phyloP scores from a whole-genome alignment of 2,797 vertebrate species.

The Pterois miles region DNA sequence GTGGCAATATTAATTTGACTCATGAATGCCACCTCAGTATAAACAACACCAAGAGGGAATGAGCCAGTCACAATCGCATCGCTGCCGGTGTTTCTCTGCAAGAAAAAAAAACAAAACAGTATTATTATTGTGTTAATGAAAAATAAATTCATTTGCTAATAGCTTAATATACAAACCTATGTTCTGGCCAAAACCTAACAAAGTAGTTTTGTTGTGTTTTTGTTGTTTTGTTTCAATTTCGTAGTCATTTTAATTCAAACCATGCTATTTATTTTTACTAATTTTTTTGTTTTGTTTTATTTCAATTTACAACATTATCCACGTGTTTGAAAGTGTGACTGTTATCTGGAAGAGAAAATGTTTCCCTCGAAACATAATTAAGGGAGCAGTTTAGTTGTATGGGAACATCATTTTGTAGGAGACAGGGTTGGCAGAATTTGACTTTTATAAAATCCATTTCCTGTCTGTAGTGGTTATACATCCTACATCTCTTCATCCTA shows the following conservation, averaged over 20 bases:
- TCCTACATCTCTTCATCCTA: not conserved
- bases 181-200: not conserved
- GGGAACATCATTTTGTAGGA: no score
- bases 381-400: not conserved
- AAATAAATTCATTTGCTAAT: not conserved
- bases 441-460: constrained; percentile 19
- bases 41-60: constrained; percentile 60
- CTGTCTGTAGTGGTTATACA: not conserved
- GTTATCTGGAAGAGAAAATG: not conserved
- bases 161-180: constrained; percentile 7
- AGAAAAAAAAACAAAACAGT: constrained; percentile 34
- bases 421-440: not conserved
- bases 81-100: constrained; percentile 10
- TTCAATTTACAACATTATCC: not conserved
- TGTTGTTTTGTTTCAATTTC: not conserved
- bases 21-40: constrained; percentile 66
- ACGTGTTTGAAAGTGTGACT: not conserved
- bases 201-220: not conserved
- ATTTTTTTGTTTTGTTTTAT: not conserved
- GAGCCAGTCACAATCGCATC: constrained; percentile 34
- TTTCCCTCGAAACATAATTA: no score
- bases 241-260: no score
- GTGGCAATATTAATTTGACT: constrained; percentile 77
- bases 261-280: not conserved
- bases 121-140: constrained; percentile 22